These are phyloP conservation scores for Drosophila truncata DNA, from an alignment of 1,140 invertebrate species.

Conservation along the genomic window DNA sequence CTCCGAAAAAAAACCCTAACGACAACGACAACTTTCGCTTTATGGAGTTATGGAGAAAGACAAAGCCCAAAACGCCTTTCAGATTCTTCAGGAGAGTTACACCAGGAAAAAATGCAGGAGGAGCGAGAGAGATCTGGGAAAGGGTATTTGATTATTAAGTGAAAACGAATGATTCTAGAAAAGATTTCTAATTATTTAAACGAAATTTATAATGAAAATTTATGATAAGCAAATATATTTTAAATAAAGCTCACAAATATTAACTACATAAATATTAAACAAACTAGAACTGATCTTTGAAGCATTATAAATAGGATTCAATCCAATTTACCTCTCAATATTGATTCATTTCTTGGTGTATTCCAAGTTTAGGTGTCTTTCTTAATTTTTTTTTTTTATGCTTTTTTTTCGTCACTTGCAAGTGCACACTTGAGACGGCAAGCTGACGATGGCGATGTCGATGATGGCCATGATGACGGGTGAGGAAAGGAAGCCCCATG, in stretches of 20 bases:
- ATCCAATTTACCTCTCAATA: not conserved
- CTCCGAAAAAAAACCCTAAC: slow-evolving; percentile 35
- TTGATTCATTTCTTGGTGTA: not conserved
- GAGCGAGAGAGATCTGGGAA: not conserved
- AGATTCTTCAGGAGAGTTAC: slow-evolving; percentile 28
- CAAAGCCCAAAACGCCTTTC: slow-evolving; percentile 54
- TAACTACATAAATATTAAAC: not conserved
- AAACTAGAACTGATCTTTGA: not conserved
- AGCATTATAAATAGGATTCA: not conserved
- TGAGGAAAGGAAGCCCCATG: slow-evolving; percentile 23
- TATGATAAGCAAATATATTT: no score
- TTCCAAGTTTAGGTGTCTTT: slow-evolving; percentile 37
- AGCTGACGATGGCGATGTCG: slow-evolving; percentile 4
- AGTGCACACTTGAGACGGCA: slow-evolving; percentile 78
- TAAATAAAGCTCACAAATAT: not conserved
- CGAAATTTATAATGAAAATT: not conserved
- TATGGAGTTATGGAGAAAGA: slow-evolving; percentile 62
- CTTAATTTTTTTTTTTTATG: slow-evolving; percentile 16
- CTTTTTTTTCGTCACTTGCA: slow-evolving; percentile 57
- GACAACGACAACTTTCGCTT: slow-evolving; percentile 72
- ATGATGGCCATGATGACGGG: slow-evolving; percentile 8
- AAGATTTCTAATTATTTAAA: not conserved
- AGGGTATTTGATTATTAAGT: not conserved
- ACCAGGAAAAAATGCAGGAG: not conserved
- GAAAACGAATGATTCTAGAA: not conserved